Percentiles rank a stretch among this genome's conserved stretches.
Conservation (phyloP, 2,113 vertebrate genomes). For the Petrocephalus microphthalmus region DNA sequence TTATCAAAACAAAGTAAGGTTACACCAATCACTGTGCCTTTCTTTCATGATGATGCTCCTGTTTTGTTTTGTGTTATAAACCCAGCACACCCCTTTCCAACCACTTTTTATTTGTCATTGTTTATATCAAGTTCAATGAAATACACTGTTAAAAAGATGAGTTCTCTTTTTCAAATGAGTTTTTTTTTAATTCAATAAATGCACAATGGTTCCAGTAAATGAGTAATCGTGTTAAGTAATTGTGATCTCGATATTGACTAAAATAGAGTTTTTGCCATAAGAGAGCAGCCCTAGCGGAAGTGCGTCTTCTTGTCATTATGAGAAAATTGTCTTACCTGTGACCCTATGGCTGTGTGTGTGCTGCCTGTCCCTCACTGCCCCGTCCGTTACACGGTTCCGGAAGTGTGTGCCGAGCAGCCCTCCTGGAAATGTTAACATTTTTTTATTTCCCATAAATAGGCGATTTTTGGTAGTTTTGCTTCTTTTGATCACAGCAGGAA, state of each 20-base stretch:
- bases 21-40: neutral
- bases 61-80: neutral
- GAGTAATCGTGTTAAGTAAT: neutral
- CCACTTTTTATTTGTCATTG: neutral
- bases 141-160: neutral
- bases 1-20: neutral
- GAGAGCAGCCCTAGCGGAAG: neutral
- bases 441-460: neutral
- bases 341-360: neutral
- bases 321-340: neutral
- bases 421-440: neutral
- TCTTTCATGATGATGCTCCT: too few relatives aligned
- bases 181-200: neutral
- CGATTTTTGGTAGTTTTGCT: too few relatives aligned
- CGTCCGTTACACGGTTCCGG: neutral
- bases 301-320: neutral
- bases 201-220: neutral
- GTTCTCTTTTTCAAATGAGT: too few relatives aligned
- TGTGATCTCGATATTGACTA: neutral
- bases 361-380: neutral
- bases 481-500: too few relatives aligned
- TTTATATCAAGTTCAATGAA: too few relatives aligned
- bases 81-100: neutral
- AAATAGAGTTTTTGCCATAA: neutral
- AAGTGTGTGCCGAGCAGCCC: neutral